A percentile compares a stretch with the other conserved stretches of the same genome.
phyloP scores from a whole-genome alignment of 2,888 invertebrate species.

The Cataglyphis rosenhaueri region DNA sequence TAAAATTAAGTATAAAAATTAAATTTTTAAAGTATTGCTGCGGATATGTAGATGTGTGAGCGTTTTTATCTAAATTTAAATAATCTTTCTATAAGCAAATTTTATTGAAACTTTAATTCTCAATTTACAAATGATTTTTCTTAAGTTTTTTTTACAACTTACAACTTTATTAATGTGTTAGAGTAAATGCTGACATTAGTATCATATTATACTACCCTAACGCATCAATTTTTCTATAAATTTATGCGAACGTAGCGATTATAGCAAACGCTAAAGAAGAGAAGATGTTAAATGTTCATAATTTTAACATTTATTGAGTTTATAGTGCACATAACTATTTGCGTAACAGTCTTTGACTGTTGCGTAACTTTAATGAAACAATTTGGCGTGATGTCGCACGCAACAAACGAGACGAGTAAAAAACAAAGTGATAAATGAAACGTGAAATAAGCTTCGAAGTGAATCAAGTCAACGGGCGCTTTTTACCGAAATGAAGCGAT shows the following conservation, averaged over 20 bases:
- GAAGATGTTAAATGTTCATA: constrained; percentile 33
- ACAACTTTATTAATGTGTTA: constrained; percentile 5
- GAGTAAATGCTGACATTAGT: constrained; percentile 5
- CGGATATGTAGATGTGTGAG: background rate
- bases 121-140: constrained; percentile 15
- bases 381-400: constrained; percentile 40
- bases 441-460: constrained; percentile 47
- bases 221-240: constrained; percentile 22
- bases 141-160: background rate
- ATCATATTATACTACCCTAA: constrained; percentile 13
- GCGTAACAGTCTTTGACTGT: constrained; percentile 37
- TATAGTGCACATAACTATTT: constrained; percentile 31
- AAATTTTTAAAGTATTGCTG: background rate
- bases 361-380: constrained; percentile 49
- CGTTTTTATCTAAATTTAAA: background rate
- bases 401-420: constrained; percentile 14
- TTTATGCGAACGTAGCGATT: constrained; percentile 10
- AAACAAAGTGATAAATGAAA: constrained; percentile 45
- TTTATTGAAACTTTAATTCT: constrained; percentile 22
- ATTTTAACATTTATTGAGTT: constrained; percentile 37
- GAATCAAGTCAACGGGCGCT: constrained; percentile 43
- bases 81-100: background rate
- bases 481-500: constrained; percentile 44
- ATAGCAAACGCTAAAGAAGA: background rate
- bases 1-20: background rate